A percentile compares a stretch with the other conserved stretches of the same genome.
phyloP scores from a whole-genome alignment of 2,888 invertebrate species.

The Oxytorus armatus region DNA sequence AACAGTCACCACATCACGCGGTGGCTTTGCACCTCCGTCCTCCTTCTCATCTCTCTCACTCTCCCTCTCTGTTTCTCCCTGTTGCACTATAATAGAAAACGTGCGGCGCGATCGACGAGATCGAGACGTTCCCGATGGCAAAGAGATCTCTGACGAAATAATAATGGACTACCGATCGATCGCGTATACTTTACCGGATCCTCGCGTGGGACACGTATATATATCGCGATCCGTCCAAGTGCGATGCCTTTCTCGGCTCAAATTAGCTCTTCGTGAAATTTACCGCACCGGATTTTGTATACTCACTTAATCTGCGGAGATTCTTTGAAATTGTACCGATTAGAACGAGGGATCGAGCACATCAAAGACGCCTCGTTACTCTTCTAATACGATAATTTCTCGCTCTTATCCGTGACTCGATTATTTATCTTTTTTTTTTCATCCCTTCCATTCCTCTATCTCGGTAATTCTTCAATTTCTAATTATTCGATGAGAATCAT shows the following conservation, averaged over 20 bases:
- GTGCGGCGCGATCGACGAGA: conserved; percentile 3
- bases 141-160: conserved; percentile 54
- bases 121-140: conserved; percentile 25
- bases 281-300: conserved; percentile 1
- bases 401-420: conserved; percentile 17
- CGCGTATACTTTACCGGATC: conserved; percentile 41
- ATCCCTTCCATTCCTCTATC: background rate
- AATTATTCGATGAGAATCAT: conserved; percentile 32
- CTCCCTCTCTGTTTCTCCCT: too few relatives aligned
- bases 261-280: conserved; percentile 47
- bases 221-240: conserved; percentile 21
- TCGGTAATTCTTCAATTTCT: conserved; percentile 39
- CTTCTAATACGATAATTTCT: conserved; percentile 43
- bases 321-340: conserved; percentile 28
- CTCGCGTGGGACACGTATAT: background rate
- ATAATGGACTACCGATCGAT: conserved; percentile 55
- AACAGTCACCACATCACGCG: conserved; percentile 30
- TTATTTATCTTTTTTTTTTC: conserved; percentile 36
- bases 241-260: conserved; percentile 31
- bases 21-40: background rate
- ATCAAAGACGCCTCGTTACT: conserved; percentile 36
- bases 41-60: too few relatives aligned
- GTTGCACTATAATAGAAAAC: conserved; percentile 42
- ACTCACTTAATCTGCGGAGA: background rate
- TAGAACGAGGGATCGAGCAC: conserved; percentile 14